These are phyloP conservation scores for Cygnus olor DNA, from an alignment of 2,797 vertebrate species.

Conservation along the genomic window DNA sequence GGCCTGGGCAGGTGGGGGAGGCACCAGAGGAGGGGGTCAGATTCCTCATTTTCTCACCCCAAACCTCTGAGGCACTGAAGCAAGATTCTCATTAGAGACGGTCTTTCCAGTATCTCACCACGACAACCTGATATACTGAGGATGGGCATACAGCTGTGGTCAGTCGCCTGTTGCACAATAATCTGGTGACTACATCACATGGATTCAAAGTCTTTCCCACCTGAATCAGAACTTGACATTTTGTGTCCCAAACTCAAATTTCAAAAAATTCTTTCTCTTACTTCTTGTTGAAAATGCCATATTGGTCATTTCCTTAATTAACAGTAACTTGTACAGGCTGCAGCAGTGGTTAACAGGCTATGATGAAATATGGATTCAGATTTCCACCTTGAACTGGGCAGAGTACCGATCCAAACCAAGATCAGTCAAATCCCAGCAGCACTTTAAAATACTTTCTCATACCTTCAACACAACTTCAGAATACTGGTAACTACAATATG, in stretches of 20 bases:
- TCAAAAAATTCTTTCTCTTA: not conserved
- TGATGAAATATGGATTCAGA: not conserved
- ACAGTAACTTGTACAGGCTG: not conserved
- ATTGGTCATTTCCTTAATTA: not conserved
- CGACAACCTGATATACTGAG: not conserved
- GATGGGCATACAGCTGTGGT: not conserved
- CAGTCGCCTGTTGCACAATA: not conserved
- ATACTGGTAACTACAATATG: not conserved
- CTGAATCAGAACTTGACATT: not conserved
- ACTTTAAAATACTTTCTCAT: not conserved
- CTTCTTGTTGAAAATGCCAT: not conserved
- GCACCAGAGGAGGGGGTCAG: not conserved
- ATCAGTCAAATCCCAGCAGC: not conserved
- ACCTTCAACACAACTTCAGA: not conserved
- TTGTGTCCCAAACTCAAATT: not conserved
- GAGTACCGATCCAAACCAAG: not conserved
- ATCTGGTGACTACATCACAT: not conserved
- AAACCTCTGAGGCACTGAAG: not conserved
- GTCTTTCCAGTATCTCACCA: not conserved
- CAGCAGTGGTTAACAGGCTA: not conserved
- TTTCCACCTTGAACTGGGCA: not conserved
- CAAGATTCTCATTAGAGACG: not conserved
- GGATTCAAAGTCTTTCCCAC: not conserved
- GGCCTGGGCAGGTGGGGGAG: not conserved
- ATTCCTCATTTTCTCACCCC: not conserved